Evolutionary conservation across 1,140 invertebrate genomes (phyloP).

Genomic region (Dreissena polymorpha): DNA sequence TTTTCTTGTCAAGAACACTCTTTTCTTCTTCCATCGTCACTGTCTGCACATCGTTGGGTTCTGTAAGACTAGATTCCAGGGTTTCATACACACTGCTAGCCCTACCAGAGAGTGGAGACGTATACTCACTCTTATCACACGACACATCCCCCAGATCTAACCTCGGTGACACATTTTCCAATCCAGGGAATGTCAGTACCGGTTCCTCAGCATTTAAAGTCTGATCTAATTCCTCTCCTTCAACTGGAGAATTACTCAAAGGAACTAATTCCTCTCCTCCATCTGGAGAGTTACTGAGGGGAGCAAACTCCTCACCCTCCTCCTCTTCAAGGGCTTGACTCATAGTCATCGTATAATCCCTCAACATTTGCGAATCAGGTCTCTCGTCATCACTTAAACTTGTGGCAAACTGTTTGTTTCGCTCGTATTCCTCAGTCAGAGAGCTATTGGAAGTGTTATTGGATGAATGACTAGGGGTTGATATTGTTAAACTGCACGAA

Average conservation of each 20-base stretch:
- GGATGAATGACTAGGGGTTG: constrained; percentile 70
- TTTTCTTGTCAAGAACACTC: constrained; percentile 34
- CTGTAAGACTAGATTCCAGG: constrained; percentile 66
- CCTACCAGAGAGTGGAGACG: constrained; percentile 37
- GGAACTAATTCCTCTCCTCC: constrained; percentile 43
- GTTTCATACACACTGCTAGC: constrained; percentile 68
- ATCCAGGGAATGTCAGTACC: background rate
- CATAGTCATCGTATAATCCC: constrained; percentile 68
- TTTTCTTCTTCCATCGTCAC: background rate
- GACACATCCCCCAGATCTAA: constrained; percentile 43
- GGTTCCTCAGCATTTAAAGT: constrained; percentile 58
- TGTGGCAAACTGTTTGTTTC: constrained; percentile 59
- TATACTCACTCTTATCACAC: constrained; percentile 19
- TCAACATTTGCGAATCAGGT: constrained; percentile 71
- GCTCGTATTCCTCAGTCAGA: constrained; percentile 61
- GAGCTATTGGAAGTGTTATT: constrained; percentile 68
- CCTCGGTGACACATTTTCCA: constrained; percentile 49
- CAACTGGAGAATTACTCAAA: constrained; percentile 15
- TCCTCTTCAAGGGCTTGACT: constrained; percentile 69
- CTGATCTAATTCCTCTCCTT: constrained; percentile 57
- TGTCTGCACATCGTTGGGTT: background rate
- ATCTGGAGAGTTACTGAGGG: constrained; percentile 19
- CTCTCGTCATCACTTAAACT: constrained; percentile 64
- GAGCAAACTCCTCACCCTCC: constrained; percentile 53
- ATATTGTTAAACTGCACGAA: constrained; percentile 73